Evolutionary conservation across 2,113 vertebrate genomes (phyloP).

Genomic region (Cryptotis parvus): DNA sequence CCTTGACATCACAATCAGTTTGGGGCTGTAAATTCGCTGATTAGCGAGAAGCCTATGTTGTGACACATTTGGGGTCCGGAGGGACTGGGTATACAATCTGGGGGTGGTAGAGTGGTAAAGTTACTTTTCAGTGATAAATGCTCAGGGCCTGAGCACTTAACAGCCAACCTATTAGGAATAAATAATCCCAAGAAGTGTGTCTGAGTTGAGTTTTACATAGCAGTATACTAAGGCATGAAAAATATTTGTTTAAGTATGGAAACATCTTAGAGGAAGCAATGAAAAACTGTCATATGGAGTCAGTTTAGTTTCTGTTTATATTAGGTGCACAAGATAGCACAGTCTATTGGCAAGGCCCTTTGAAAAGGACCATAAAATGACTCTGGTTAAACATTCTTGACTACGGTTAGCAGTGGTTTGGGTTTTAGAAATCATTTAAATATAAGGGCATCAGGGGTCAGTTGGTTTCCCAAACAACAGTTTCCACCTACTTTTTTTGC

Average conservation of each 20-base stretch:
- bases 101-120: neutral
- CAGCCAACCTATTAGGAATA: neutral
- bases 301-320: conserved; percentile 61
- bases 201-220: conserved; percentile 46
- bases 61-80: conserved; percentile 42
- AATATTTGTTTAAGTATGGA: conserved; percentile 51
- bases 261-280: conserved; percentile 35
- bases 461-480: conserved; percentile 41
- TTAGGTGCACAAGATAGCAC: conserved; percentile 43
- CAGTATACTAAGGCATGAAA: neutral
- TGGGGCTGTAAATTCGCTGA: conserved; percentile 75
- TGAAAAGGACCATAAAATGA: conserved; percentile 1
- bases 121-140: conserved; percentile 46
- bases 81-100: neutral
- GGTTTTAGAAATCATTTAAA: conserved; percentile 59
- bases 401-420: neutral
- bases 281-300: conserved; percentile 47
- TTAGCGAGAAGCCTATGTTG: conserved; percentile 59
- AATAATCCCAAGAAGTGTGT: neutral
- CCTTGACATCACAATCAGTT: conserved; percentile 71
- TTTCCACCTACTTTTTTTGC: conserved; percentile 30
- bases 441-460: neutral
- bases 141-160: conserved; percentile 7
- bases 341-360: neutral
- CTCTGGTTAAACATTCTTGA: conserved; percentile 41